phyloP scores from a whole-genome alignment of 2,113 vertebrate genomes.

The Sapayoa aenigma region DNA sequence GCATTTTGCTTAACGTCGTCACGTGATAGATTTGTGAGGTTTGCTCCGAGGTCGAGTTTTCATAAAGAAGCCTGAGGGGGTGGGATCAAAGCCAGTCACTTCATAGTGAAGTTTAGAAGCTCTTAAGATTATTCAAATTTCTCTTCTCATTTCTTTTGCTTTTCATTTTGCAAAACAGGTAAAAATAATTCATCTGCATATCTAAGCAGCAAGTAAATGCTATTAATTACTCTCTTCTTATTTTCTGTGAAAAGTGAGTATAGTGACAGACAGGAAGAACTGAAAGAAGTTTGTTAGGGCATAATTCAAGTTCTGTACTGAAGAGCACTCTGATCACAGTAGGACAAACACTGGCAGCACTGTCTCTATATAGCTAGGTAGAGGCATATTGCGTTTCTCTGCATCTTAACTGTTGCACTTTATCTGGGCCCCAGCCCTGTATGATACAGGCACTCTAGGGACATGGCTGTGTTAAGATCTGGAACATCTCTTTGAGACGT shows the following conservation, averaged over 20 bases:
- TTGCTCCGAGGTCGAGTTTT: neutral
- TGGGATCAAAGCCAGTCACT: neutral
- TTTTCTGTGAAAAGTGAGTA: neutral
- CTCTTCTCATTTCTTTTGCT: neutral
- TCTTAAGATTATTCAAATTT: neutral
- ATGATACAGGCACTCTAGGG: neutral
- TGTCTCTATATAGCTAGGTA: neutral
- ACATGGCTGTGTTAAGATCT: neutral
- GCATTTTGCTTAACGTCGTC: neutral
- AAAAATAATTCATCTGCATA: neutral
- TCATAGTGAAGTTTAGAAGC: neutral
- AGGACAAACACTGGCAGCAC: neutral
- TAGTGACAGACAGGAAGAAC: neutral
- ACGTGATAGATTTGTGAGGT: accelerated
- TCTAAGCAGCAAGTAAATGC: neutral
- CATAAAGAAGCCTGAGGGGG: neutral
- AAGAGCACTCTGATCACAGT: neutral
- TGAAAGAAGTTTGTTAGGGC: neutral
- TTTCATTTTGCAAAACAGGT: neutral
- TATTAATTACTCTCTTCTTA: neutral
- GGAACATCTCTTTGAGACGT: neutral
- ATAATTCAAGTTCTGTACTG: neutral
- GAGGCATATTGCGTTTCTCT: neutral
- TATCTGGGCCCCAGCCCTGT: neutral
- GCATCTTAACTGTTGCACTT: neutral